Evolutionary conservation across 37 sponge, comb jelly and placozoan species (phyloP).

Genomic region (Mnemiopsis leidyi): DNA sequence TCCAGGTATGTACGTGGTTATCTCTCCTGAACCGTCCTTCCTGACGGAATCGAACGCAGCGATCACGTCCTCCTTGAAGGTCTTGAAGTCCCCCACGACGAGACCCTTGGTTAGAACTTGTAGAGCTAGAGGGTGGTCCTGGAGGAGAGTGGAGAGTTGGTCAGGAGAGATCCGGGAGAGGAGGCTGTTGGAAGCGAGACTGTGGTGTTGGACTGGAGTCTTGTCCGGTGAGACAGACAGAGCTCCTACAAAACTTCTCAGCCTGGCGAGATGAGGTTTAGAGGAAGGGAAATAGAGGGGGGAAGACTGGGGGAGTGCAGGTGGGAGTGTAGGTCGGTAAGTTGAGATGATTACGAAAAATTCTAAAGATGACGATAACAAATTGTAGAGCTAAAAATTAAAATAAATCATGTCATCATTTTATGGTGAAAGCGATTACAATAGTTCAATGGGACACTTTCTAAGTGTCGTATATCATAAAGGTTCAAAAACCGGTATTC

Average conservation of each 20-base stretch:
- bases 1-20: conserved; percentile 59
- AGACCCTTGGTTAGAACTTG: background rate
- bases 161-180: background rate
- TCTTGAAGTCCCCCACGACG: background rate
- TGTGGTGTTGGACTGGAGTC: background rate
- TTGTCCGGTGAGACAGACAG: background rate
- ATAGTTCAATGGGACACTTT: too few relatives aligned
- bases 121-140: background rate
- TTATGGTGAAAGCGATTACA: too few relatives aligned
- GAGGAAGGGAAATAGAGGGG: too few relatives aligned
- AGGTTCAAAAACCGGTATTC: too few relatives aligned
- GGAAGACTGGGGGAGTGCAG: too few relatives aligned
- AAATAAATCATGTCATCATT: too few relatives aligned
- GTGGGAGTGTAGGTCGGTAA: too few relatives aligned
- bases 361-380: too few relatives aligned
- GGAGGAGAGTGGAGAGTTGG: background rate
- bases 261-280: background rate
- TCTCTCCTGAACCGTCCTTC: background rate
- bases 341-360: too few relatives aligned
- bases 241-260: background rate
- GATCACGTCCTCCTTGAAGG: background rate
- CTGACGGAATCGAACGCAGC: background rate
- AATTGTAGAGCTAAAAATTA: too few relatives aligned
- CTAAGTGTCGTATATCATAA: too few relatives aligned
- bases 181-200: background rate